Evolutionary conservation across 1,140 invertebrate genomes (phyloP).

Genomic region (Diabrotica undecimpunctata): DNA sequence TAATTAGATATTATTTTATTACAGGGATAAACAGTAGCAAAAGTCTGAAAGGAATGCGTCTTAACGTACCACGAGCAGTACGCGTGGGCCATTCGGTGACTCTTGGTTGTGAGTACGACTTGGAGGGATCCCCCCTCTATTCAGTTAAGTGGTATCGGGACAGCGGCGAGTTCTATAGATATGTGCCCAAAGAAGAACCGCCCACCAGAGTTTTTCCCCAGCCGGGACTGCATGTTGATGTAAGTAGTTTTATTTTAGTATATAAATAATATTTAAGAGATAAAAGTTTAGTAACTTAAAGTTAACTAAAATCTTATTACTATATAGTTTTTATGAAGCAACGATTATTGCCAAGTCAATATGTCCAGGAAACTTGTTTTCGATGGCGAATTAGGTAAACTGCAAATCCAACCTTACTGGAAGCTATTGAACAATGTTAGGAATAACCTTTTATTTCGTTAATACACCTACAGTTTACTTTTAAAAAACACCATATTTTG

Average conservation of each 20-base stretch:
- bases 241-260: slow-evolving; percentile 52
- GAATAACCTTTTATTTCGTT: too few species aligned
- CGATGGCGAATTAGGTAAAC: too few species aligned
- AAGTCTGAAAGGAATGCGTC: slow-evolving; percentile 54
- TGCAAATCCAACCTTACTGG: too few species aligned
- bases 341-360: too few species aligned
- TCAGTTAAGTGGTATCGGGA: slow-evolving; percentile 84
- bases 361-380: too few species aligned
- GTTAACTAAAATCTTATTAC: too few species aligned
- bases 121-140: slow-evolving; percentile 73
- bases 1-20: slow-evolving; percentile 15
- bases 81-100: slow-evolving; percentile 64
- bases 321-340: too few species aligned
- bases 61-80: slow-evolving; percentile 67
- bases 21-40: slow-evolving; percentile 36
- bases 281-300: too few species aligned
- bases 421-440: too few species aligned
- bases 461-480: too few species aligned
- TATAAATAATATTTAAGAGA: background rate
- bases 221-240: slow-evolving; percentile 69
- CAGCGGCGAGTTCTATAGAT: slow-evolving; percentile 66
- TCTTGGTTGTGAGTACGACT: slow-evolving; percentile 73
- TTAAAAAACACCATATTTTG: too few species aligned
- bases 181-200: slow-evolving; percentile 65
- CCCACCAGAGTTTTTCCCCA: slow-evolving; percentile 66